Base-by-base conservation (phyloP, 1,140 invertebrate species). In the Bombus pyrosoma region DNA sequence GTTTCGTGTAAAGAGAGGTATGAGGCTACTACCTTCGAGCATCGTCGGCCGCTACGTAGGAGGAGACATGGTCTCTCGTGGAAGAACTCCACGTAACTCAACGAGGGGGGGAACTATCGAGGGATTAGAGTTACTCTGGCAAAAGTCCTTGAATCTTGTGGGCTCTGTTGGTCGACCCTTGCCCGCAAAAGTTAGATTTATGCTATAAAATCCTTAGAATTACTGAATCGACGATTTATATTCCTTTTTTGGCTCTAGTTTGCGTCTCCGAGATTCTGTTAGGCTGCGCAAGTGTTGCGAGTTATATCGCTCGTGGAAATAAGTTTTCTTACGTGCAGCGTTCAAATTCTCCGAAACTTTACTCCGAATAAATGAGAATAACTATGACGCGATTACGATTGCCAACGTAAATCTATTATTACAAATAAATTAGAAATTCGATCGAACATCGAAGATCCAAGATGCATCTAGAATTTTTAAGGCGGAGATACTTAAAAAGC, bases 141-240 rank as follows among this genome's bases (percentile, higher is more conserved):
- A 93, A 93, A 93, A 93, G 93, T 94, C 93, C 91, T 92, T 94
- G 94, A 94, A 94, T 95, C 93, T 94, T 93, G 91, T 86, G 91
- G 85, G 89, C 89, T 89, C 87, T 90, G 89, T 90, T 88, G 92
- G 91, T 87, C 91, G 89, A 91, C 87, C 92, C 91, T 93, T 89
- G 89, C 91, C 91, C 91, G 92, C 92, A 93, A 89, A 94, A 95
- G 92, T 95, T 94, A 92, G 94, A 95, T 95, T 95, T 94, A 94
- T 95, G 93, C 93, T 87, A 87, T 89, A 90, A 90, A 93, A 92
- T 92, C 92, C 91, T 90, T 86, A 93, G 92, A 95, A 94, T 94
- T 94, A 94, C 93, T 89, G 92, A 94, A 94, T 94, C 89, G 93
- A 92, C 92, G 89, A 94, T 94, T 95, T 94, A 95, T 94, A 92